These are phyloP conservation scores for Porites australiensis DNA, from an alignment of 64 coral and sea anemone species.

Conservation along the genomic window DNA sequence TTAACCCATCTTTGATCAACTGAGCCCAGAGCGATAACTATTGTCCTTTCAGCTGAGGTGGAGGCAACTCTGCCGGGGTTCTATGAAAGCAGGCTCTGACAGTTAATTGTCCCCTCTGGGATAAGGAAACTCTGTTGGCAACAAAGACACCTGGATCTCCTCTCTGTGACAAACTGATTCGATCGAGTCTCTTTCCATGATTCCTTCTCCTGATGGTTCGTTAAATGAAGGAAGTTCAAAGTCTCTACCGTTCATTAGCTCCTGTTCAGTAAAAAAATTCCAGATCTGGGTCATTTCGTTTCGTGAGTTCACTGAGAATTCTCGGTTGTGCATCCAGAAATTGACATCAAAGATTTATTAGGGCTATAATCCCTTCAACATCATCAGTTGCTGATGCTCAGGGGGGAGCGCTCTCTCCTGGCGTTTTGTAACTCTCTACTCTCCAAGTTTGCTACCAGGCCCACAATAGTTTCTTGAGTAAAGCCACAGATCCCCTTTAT, in stretches of 20 bases:
- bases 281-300: constrained; percentile 60
- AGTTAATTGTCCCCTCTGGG: constrained; percentile 50
- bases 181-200: constrained; percentile 65
- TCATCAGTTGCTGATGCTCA: constrained; percentile 70
- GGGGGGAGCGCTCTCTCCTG: constrained; percentile 37
- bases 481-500: constrained; percentile 66
- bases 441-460: constrained; percentile 71
- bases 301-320: constrained; percentile 76
- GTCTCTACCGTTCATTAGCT: constrained; percentile 55
- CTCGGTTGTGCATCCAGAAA: constrained; percentile 48
- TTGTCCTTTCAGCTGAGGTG: not conserved
- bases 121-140: constrained; percentile 74
- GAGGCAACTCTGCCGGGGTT: constrained; percentile 36
- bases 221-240: constrained; percentile 65
- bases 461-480: constrained; percentile 67
- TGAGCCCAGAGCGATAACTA: not conserved
- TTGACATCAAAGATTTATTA: constrained; percentile 65
- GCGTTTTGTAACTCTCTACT: constrained; percentile 52
- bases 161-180: constrained; percentile 22
- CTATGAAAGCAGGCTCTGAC: constrained; percentile 20
- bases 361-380: constrained; percentile 73
- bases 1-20: too few relatives aligned
- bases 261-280: constrained; percentile 78
- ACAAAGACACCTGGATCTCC: constrained; percentile 81
- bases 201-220: constrained; percentile 36